Base-by-base conservation (phyloP, 2,113 vertebrate genomes). In the Toxostoma redivivum region DNA sequence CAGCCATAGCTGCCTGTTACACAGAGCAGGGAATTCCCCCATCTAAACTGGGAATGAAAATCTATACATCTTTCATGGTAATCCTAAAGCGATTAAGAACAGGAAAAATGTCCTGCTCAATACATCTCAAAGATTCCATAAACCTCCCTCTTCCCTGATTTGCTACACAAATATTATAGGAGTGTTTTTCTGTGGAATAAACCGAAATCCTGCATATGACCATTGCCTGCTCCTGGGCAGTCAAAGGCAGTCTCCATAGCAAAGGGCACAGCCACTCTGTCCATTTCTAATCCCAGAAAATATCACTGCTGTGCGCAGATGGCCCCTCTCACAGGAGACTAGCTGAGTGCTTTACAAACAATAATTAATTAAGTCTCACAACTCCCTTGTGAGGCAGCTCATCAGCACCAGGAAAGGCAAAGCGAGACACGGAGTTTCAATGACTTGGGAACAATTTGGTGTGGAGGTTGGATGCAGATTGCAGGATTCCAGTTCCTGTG, bases 311-410 rank as follows among this genome's bases (percentile, higher is more conserved):
- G 57, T 5, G 53, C 89, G 51, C 81, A 73, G 86, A 82, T 57
- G 35, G 89, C 62, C 81, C 42, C 70, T 76, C 47, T 48, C 91
- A 33, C 66, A 25, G 40, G n/a, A 60, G 66, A 62, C 30, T 47
- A 3, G 0, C 31, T 1, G 9, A 91, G 78, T 44, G 47, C 86
- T 89, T 94, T 2, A 23, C 57, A 54, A 92, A 74, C 66, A 79
- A 61, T 80, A 91, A 83, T 95, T 91, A 97, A 97, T 95, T 90
- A 92, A 94, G 64, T 44, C 90, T 95, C 60, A 5, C 12, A 83
- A 30, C 47, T 95, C 93, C 87, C 95, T 42, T n/a, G 79, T 10
- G 92, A 81, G 85, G 74, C 30, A 62, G 67, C 94, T 86, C 94
- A 47, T 40, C 84, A 51, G 79, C 74, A 79, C 20, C 48, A 38